These are phyloP conservation scores for Cyprinus carpio DNA, from an alignment of 2,113 vertebrate genomes.

Conservation along the genomic window DNA sequence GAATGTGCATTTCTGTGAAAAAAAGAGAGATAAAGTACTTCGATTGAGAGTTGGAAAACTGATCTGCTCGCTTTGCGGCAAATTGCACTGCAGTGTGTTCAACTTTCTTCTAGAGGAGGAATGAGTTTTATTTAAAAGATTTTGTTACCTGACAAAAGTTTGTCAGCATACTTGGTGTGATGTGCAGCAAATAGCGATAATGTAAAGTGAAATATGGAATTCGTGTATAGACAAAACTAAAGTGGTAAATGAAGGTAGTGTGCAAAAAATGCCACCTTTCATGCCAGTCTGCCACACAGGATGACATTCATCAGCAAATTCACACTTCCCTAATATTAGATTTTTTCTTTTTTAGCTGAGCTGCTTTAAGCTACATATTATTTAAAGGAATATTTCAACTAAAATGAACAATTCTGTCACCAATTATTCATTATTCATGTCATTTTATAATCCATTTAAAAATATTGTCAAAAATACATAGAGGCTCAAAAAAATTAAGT, in stretches of 20 bases:
- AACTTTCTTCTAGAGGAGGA: neutral
- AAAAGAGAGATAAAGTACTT: neutral
- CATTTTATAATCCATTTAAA: neutral
- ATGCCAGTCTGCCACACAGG: neutral
- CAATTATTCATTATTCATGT: neutral
- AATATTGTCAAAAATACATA: neutral
- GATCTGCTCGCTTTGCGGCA: slow-evolving; percentile 1
- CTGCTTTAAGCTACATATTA: neutral
- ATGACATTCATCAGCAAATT: neutral
- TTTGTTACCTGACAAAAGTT: neutral
- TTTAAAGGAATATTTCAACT: neutral
- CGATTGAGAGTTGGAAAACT: slow-evolving; percentile 15
- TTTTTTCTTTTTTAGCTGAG: neutral
- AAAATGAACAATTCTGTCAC: neutral
- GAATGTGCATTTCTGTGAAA: slow-evolving; percentile 29
- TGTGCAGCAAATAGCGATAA: neutral
- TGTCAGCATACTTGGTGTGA: neutral
- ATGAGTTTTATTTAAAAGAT: neutral
- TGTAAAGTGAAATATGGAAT: neutral
- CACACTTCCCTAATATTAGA: neutral
- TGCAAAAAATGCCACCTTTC: neutral
- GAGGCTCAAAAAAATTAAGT: neutral
- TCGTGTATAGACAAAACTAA: neutral
- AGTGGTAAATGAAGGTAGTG: neutral
- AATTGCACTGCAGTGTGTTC: slow-evolving; percentile 4